These are phyloP conservation scores for Leptopilina boulardi DNA, from an alignment of 1,140 invertebrate species.

Conservation along the genomic window DNA sequence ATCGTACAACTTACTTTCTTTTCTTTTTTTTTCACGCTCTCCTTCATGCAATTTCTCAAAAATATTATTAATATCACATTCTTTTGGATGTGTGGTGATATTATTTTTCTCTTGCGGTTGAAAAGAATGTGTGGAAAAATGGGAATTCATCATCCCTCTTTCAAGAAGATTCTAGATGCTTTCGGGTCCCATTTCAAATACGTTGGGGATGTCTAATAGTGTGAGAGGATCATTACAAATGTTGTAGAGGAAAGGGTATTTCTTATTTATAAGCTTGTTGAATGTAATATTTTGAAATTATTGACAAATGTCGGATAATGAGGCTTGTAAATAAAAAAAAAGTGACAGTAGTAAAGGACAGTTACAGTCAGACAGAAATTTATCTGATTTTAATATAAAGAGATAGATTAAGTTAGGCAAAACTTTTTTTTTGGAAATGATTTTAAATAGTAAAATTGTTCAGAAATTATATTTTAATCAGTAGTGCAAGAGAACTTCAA, in stretches of 20 bases:
- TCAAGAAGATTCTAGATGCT: background rate
- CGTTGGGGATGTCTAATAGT: background rate
- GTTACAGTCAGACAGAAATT: too few species aligned
- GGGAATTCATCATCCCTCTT: background rate
- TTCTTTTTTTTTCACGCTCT: too few species aligned
- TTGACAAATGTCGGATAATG: background rate
- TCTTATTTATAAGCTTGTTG: background rate
- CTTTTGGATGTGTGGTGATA: background rate
- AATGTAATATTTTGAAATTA: background rate
- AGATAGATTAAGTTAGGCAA: too few species aligned
- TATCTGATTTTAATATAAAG: too few species aligned
- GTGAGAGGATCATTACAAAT: background rate
- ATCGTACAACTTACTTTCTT: conserved; percentile 52
- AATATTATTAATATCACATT: conserved; percentile 48
- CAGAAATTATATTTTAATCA: too few species aligned
- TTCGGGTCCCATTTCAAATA: conserved; percentile 5
- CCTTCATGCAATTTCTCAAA: conserved; percentile 47
- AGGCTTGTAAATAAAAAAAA: background rate
- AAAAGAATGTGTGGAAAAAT: background rate
- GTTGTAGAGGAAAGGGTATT: background rate
- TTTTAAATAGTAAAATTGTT: too few species aligned
- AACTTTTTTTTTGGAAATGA: too few species aligned
- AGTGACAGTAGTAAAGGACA: too few species aligned
- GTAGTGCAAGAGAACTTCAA: too few species aligned
- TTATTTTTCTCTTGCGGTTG: background rate